These are phyloP conservation scores for Danio jaintianensis DNA, from an alignment of 2,797 vertebrate genomes.

Conservation along the genomic window DNA sequence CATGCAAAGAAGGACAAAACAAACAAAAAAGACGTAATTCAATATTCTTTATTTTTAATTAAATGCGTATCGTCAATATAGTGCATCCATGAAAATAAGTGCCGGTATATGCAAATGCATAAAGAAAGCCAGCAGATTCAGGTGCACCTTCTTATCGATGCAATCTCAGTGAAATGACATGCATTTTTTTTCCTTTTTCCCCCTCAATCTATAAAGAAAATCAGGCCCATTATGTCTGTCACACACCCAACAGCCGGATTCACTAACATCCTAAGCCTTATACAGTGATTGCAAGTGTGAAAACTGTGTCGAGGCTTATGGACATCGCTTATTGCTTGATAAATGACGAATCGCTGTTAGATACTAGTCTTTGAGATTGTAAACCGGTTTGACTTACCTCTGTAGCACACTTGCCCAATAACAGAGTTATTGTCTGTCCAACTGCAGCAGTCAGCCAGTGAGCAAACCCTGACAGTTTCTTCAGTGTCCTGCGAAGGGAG, in stretches of 20 bases:
- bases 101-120: background rate
- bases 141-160: background rate
- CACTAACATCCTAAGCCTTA: background rate
- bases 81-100: background rate
- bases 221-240: slow-evolving; percentile 13
- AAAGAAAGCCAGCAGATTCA: background rate
- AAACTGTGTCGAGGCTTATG: background rate
- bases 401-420: slow-evolving; percentile 57
- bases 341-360: background rate
- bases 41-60: background rate
- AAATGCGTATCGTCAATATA: background rate
- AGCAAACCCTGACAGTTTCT: slow-evolving; percentile 42
- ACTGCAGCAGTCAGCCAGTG: slow-evolving; percentile 62
- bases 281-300: background rate
- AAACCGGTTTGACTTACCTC: slow-evolving; percentile 60
- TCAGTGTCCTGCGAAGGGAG: slow-evolving; percentile 36
- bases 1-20: background rate
- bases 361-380: background rate
- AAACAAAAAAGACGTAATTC: background rate
- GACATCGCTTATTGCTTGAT: too few relatives aligned
- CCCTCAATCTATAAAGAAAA: background rate
- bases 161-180: background rate
- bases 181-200: background rate
- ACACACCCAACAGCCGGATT: slow-evolving; percentile 45
- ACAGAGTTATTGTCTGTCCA: slow-evolving; percentile 66